phyloP scores from a whole-genome alignment of 2,113 vertebrate species.

The Orientallactaga bullata region DNA sequence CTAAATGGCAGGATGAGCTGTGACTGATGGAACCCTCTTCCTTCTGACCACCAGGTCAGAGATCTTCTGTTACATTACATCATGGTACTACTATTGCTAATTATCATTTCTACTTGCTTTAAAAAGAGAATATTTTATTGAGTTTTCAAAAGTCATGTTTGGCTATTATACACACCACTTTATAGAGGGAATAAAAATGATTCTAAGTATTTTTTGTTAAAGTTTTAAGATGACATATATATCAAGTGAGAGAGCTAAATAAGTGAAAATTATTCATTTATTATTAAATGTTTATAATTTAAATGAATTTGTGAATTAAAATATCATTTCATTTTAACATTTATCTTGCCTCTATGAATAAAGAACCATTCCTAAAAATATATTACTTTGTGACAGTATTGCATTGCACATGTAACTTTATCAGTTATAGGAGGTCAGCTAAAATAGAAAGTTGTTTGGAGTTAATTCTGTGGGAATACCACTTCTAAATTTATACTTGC shows the following conservation, averaged over 20 bases:
- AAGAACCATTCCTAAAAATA: background rate
- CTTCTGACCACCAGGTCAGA: background rate
- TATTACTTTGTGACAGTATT: background rate
- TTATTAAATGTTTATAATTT: conserved; percentile 14
- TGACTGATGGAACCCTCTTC: background rate
- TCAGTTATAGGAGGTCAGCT: conserved; percentile 37
- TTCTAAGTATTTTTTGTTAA: background rate
- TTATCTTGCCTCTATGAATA: conserved; percentile 32
- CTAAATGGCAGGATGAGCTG: background rate
- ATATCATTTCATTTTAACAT: conserved; percentile 47
- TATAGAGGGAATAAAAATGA: background rate
- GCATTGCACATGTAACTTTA: background rate
- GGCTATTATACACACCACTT: background rate
- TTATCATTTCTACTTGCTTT: background rate
- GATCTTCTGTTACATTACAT: background rate
- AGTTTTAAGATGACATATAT: background rate
- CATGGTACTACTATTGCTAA: background rate
- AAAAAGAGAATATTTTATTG: background rate
- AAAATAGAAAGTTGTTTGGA: conserved; percentile 12
- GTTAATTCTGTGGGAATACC: conserved; percentile 61
- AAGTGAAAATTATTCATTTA: background rate
- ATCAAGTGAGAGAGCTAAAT: background rate
- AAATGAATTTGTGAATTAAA: conserved; percentile 17
- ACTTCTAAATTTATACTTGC: conserved; percentile 66
- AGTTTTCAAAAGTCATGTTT: background rate